phyloP scores from a whole-genome alignment of 2,797 vertebrate species.

The Triplophysa yarkandensis region DNA sequence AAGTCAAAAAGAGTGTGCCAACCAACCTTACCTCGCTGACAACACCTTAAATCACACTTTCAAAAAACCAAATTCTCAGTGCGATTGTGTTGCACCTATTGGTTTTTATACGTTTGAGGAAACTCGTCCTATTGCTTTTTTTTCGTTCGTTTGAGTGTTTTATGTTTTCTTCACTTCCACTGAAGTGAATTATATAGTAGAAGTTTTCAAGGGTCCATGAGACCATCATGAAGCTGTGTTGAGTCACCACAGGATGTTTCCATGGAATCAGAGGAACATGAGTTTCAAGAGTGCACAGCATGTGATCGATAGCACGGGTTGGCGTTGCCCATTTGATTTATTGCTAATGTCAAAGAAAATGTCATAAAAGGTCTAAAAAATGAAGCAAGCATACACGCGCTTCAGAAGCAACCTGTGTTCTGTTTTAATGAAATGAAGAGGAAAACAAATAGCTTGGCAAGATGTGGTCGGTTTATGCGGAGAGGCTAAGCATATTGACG shows the following conservation, averaged over 20 bases:
- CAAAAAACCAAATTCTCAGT: no score
- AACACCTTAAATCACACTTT: no score
- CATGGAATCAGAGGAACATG: conserved; percentile 29
- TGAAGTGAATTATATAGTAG: conserved; percentile 1
- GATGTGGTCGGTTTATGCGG: conserved; percentile 53
- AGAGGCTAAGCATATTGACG: conserved; percentile 63
- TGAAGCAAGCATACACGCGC: conserved; percentile 63
- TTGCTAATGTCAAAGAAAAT: conserved; percentile 63
- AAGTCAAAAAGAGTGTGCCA: no score
- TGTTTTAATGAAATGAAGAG: conserved; percentile 71
- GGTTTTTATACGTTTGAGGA: conserved; percentile 1
- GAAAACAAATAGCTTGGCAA: conserved; percentile 53
- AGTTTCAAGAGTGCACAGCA: conserved; percentile 38
- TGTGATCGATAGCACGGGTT: conserved; percentile 50
- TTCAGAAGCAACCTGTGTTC: conserved; percentile 59
- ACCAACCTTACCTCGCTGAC: no score
- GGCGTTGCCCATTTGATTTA: conserved; percentile 60
- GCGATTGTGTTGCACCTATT: conserved; percentile 21
- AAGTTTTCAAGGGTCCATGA: background rate
- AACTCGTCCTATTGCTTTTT: background rate
- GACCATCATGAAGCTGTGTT: conserved; percentile 10
- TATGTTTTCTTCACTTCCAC: background rate
- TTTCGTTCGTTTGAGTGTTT: background rate
- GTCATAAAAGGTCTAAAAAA: conserved; percentile 57
- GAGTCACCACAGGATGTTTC: conserved; percentile 52